A percentile compares a stretch with the other conserved stretches of the same genome.
phyloP scores from a whole-genome alignment of 2,113 vertebrate species.

The Nothocercus nigrocapillus region DNA sequence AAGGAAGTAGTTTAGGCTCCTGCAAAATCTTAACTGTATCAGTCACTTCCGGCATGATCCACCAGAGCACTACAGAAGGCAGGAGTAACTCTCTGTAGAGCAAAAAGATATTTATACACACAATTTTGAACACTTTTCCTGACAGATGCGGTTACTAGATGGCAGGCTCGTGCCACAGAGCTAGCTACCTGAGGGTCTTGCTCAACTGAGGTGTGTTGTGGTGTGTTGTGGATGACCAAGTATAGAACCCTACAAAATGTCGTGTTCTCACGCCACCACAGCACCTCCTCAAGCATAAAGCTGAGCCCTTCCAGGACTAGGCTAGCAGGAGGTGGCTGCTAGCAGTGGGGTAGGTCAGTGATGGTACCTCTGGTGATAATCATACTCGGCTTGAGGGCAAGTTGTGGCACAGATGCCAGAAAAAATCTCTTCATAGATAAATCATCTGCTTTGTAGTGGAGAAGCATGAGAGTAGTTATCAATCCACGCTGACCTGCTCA shows the following conservation, averaged over 20 bases:
- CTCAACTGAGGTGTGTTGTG: neutral
- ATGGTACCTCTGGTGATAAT: neutral
- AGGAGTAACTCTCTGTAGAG: neutral
- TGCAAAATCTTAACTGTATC: neutral
- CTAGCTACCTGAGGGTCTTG: neutral
- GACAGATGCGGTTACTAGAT: neutral
- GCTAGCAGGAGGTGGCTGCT: neutral
- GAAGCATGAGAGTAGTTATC: neutral
- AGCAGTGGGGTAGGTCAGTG: neutral
- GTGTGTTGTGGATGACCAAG: neutral
- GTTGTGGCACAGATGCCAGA: neutral
- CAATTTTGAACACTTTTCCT: neutral
- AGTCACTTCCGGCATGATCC: neutral
- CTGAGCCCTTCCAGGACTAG: neutral
- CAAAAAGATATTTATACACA: neutral
- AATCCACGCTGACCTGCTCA: neutral
- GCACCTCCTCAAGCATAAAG: neutral
- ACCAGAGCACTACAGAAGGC: neutral
- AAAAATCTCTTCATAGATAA: neutral
- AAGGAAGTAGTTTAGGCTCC: neutral
- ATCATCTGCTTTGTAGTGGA: neutral
- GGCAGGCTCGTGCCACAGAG: neutral
- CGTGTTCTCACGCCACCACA: neutral
- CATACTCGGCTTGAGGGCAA: neutral
- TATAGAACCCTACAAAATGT: neutral